phyloP scores from a whole-genome alignment of 2,797 vertebrate species.

The Pangasius djambal region DNA sequence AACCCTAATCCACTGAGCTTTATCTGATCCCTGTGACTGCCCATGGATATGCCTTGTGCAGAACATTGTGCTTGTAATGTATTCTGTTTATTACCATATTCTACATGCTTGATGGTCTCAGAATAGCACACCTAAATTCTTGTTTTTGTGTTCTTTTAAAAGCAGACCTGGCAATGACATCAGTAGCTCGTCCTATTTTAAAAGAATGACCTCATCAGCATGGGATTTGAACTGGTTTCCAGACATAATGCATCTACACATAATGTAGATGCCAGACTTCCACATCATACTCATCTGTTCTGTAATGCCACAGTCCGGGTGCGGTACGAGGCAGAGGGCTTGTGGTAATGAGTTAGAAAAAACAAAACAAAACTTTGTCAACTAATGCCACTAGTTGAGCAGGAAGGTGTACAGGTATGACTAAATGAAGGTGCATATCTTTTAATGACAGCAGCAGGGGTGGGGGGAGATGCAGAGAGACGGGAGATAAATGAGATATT shows the following conservation, averaged over 20 bases:
- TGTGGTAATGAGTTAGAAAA: neutral
- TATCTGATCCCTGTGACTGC: conserved; percentile 23
- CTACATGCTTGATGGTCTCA: neutral
- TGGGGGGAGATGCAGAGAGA: conserved; percentile 60
- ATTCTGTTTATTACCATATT: conserved; percentile 9
- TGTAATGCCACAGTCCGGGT: neutral
- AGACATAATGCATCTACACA: too few relatives aligned
- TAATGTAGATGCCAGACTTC: neutral
- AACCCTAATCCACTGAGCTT: conserved; percentile 21
- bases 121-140: conserved; percentile 30
- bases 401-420: conserved; percentile 8
- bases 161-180: conserved; percentile 24
- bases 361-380: neutral
- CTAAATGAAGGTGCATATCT: conserved; percentile 68
- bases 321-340: neutral
- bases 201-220: conserved; percentile 27
- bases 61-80: conserved; percentile 9
- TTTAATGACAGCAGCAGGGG: conserved; percentile 66
- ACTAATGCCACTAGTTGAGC: conserved; percentile 17
- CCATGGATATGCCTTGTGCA: neutral
- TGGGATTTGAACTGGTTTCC: conserved; percentile 20
- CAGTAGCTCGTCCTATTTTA: conserved; percentile 26
- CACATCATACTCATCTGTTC: neutral
- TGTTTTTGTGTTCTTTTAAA: neutral
- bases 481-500: conserved; percentile 77